phyloP scores from a whole-genome alignment of 1,140 invertebrate genomes.

The Nymphalis io region DNA sequence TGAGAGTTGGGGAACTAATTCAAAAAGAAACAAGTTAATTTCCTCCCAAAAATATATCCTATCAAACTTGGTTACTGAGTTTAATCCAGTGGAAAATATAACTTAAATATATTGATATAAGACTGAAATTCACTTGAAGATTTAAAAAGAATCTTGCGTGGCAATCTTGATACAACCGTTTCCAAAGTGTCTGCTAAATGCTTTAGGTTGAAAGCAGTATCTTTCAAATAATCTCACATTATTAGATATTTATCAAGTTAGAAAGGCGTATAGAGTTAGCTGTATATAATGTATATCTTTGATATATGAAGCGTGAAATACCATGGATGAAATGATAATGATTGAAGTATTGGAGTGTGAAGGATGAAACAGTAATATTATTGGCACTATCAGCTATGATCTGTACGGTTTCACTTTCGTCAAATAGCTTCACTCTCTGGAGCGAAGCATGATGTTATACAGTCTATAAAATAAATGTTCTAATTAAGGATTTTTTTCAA shows the following conservation, averaged over 20 bases:
- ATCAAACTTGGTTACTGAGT: conserved; percentile 6
- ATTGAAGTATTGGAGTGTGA: too few relatives aligned
- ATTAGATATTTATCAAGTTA: not conserved
- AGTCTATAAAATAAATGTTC: too few relatives aligned
- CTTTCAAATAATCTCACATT: not conserved
- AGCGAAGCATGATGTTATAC: too few relatives aligned
- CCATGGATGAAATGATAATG: too few relatives aligned
- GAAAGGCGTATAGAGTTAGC: too few relatives aligned
- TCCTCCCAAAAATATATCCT: conserved; percentile 26
- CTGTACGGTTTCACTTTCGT: too few relatives aligned
- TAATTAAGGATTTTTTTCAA: too few relatives aligned
- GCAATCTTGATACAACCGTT: conserved; percentile 14
- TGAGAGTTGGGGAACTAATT: conserved; percentile 25
- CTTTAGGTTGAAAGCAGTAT: conserved; percentile 1
- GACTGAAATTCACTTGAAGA: conserved; percentile 1
- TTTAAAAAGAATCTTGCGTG: conserved; percentile 14
- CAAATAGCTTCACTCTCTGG: too few relatives aligned
- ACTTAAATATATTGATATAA: not conserved
- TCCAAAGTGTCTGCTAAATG: conserved; percentile 5
- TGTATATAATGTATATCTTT: too few relatives aligned
- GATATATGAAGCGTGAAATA: too few relatives aligned
- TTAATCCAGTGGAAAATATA: not conserved
- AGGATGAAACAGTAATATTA: too few relatives aligned
- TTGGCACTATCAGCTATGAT: too few relatives aligned
- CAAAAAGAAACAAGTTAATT: conserved; percentile 32